These are phyloP conservation scores for Clarias macrocephalus DNA, from an alignment of 2,113 vertebrate genomes.

Conservation along the genomic window DNA sequence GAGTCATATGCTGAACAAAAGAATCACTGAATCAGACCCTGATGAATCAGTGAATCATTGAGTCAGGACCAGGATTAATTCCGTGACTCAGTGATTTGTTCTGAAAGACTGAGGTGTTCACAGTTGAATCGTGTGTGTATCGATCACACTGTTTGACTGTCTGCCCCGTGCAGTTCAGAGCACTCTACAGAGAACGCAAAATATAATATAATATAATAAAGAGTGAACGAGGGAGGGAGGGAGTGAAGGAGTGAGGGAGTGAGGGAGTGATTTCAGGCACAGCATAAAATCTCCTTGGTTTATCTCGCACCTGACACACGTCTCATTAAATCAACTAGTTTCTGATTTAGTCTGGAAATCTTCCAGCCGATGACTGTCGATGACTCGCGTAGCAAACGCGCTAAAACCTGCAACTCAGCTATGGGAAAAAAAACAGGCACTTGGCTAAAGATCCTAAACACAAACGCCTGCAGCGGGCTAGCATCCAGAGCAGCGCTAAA, in stretches of 20 bases:
- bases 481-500: background rate
- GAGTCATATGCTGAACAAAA: background rate
- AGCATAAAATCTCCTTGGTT: background rate
- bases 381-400: conserved; percentile 6
- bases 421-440: background rate
- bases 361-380: background rate
- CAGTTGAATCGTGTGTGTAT: background rate
- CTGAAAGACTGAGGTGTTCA: background rate
- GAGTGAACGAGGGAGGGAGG: background rate
- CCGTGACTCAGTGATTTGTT: background rate
- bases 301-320: background rate
- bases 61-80: background rate
- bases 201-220: background rate
- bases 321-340: background rate
- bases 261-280: background rate
- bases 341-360: background rate
- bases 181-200: background rate
- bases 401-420: conserved; percentile 23
- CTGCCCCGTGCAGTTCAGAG: background rate
- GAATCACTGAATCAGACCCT: background rate
- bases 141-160: background rate
- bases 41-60: background rate
- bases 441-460: conserved; percentile 11
- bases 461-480: conserved; percentile 10
- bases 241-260: background rate